Percentiles rank a stretch among this genome's conserved stretches.
Conservation (phyloP, 1,140 invertebrate species). For the Drosophila malerkotliana region DNA sequence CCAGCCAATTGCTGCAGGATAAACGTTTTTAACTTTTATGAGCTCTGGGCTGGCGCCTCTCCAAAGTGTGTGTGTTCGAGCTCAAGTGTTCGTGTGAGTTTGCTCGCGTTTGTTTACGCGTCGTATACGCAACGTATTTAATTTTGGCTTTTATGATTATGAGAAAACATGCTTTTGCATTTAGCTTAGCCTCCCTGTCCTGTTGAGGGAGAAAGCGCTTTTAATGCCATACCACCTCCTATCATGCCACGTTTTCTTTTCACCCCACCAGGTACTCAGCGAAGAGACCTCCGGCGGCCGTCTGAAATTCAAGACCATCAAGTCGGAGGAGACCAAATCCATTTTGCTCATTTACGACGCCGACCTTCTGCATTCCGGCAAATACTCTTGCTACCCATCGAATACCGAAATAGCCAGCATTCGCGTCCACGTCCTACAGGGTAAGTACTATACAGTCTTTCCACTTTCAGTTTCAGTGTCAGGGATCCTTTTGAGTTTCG, state of each 20-base stretch:
- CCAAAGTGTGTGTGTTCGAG: slow-evolving; percentile 7
- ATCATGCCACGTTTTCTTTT: background rate
- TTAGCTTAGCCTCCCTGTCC: slow-evolving; percentile 39
- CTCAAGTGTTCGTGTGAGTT: slow-evolving; percentile 11
- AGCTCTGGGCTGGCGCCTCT: slow-evolving; percentile 44
- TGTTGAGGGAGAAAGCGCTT: slow-evolving; percentile 35
- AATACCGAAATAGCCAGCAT: slow-evolving; percentile 86
- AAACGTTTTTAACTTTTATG: slow-evolving; percentile 80
- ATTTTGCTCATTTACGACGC: slow-evolving; percentile 83
- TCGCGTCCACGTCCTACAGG: slow-evolving; percentile 85
- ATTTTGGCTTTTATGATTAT: slow-evolving; percentile 82
- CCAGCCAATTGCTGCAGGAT: slow-evolving; percentile 72
- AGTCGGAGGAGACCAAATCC: slow-evolving; percentile 84
- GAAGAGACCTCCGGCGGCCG: slow-evolving; percentile 81
- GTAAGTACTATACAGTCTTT: slow-evolving; percentile 56
- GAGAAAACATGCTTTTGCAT: slow-evolving; percentile 81
- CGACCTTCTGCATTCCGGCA: slow-evolving; percentile 84
- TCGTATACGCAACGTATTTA: slow-evolving; percentile 79
- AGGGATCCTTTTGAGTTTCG: background rate
- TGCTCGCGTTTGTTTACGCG: slow-evolving; percentile 66
- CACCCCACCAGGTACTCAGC: slow-evolving; percentile 74
- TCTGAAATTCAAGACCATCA: slow-evolving; percentile 83
- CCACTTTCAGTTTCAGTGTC: background rate
- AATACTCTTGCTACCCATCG: slow-evolving; percentile 85
- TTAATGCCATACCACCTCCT: background rate